These are phyloP conservation scores for Etia nguti DNA, from an alignment of 2,113 vertebrate genomes.

Conservation along the genomic window DNA sequence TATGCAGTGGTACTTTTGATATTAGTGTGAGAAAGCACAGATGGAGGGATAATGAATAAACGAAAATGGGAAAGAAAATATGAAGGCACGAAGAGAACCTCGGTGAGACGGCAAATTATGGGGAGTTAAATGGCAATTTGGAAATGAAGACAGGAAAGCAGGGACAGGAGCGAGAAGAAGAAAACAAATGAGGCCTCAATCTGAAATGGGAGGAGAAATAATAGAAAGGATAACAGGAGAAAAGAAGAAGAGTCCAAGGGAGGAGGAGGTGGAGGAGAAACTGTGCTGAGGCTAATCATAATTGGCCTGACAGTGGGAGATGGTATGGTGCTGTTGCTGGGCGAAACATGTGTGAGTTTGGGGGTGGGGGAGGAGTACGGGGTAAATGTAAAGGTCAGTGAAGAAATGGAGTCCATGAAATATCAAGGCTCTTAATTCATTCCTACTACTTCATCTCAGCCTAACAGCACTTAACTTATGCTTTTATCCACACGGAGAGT, in stretches of 20 bases:
- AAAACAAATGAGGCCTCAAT: neutral
- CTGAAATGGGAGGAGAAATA: neutral
- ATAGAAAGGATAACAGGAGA: neutral
- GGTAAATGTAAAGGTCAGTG: constrained; percentile 29
- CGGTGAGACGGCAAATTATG: neutral
- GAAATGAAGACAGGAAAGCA: neutral
- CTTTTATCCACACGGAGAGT: constrained; percentile 9
- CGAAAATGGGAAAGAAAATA: neutral
- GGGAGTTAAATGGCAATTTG: neutral
- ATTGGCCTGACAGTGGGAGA: constrained; percentile 41
- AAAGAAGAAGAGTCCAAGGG: neutral
- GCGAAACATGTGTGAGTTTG: constrained; percentile 31
- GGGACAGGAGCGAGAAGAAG: neutral
- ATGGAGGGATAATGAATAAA: neutral
- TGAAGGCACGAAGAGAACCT: neutral
- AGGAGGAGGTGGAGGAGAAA: neutral
- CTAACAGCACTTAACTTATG: neutral
- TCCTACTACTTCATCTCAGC: neutral
- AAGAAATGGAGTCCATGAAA: constrained; percentile 5
- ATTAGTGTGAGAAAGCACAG: neutral
- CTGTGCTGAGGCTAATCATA: constrained; percentile 2
- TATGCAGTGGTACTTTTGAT: neutral
- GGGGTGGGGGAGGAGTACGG: neutral
- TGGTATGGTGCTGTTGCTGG: constrained; percentile 54
- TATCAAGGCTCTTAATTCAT: neutral